These are phyloP conservation scores for Scaptomyza tumidula DNA, from an alignment of 2,888 invertebrate species.

Conservation along the genomic window DNA sequence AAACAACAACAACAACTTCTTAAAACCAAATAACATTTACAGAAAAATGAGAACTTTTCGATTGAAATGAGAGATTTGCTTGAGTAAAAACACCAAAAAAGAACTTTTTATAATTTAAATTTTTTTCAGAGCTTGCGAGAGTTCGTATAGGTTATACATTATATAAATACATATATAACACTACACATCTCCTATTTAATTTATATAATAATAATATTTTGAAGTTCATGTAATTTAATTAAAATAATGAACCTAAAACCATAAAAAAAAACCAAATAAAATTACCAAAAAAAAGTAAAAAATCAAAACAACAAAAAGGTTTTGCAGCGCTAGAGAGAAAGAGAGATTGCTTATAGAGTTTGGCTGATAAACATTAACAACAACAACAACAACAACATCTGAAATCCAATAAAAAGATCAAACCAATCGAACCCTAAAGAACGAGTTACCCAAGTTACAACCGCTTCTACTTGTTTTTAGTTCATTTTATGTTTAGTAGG, in stretches of 20 bases:
- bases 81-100: slow-evolving; percentile 31
- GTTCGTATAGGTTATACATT: slow-evolving; percentile 78
- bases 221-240: slow-evolving; percentile 83
- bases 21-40: slow-evolving; percentile 19
- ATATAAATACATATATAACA: slow-evolving; percentile 78
- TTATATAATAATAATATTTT: slow-evolving; percentile 75
- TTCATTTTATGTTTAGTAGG: slow-evolving; percentile 79
- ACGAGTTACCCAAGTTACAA: slow-evolving; percentile 71
- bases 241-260: slow-evolving; percentile 81
- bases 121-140: slow-evolving; percentile 63
- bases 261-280: slow-evolving; percentile 50
- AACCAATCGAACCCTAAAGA: slow-evolving; percentile 46
- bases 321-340: slow-evolving; percentile 52
- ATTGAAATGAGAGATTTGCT: slow-evolving; percentile 43
- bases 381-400: slow-evolving; percentile 15
- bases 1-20: slow-evolving; percentile 18
- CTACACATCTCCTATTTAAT: slow-evolving; percentile 77
- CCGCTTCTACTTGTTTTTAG: slow-evolving; percentile 79
- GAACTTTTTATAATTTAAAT: slow-evolving; percentile 70
- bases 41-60: slow-evolving; percentile 33
- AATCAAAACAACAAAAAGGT: slow-evolving; percentile 46
- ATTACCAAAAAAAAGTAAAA: slow-evolving; percentile 62
- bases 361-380: slow-evolving; percentile 50
- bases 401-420: slow-evolving; percentile 23
- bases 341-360: slow-evolving; percentile 46